Evolutionary conservation across 2,113 vertebrate genomes (phyloP).

Genomic region (Hippocampus mohnikei): DNA sequence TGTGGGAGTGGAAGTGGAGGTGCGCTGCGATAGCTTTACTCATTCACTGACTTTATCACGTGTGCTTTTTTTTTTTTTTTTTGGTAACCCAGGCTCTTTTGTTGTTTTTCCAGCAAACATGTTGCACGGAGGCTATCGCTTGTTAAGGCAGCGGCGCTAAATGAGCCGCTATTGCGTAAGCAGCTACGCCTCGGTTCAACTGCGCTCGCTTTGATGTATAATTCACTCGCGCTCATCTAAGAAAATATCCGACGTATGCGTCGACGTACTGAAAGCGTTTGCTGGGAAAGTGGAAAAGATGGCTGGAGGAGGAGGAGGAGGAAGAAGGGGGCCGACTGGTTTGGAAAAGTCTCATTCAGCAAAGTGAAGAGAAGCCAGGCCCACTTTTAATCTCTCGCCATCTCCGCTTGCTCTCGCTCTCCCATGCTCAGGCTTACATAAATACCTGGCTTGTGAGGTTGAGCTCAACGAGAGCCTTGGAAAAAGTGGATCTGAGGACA

Average conservation of each 20-base stretch:
- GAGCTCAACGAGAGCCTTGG: slow-evolving; percentile 30
- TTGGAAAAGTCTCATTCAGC: slow-evolving; percentile 68
- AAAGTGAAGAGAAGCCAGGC: slow-evolving; percentile 55
- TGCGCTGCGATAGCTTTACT: slow-evolving; percentile 13
- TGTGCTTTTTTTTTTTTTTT: background rate
- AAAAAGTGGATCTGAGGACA: slow-evolving; percentile 31
- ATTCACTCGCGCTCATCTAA: slow-evolving; percentile 58
- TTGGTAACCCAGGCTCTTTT: background rate
- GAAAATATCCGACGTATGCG: slow-evolving; percentile 14
- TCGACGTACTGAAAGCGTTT: slow-evolving; percentile 19
- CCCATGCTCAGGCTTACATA: slow-evolving; percentile 50
- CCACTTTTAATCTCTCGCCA: slow-evolving; percentile 45
- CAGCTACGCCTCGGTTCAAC: slow-evolving; percentile 45
- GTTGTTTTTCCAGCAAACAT: background rate
- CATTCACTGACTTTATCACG: slow-evolving; percentile 6
- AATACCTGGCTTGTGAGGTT: slow-evolving; percentile 55
- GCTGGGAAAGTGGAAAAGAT: slow-evolving; percentile 43
- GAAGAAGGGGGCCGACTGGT: slow-evolving; percentile 35
- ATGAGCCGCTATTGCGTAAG: slow-evolving; percentile 72
- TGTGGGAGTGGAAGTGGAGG: background rate
- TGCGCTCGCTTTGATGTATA: slow-evolving; percentile 63
- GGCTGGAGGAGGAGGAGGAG: slow-evolving; percentile 19
- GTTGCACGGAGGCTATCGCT: background rate
- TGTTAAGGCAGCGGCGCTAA: slow-evolving; percentile 32
- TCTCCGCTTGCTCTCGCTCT: slow-evolving; percentile 35